Evolutionary conservation across 2,797 vertebrate genomes (phyloP), one percentile per base, ranked within the genome.

Genomic region (Tokudaia tokunoshimensis): DNA sequence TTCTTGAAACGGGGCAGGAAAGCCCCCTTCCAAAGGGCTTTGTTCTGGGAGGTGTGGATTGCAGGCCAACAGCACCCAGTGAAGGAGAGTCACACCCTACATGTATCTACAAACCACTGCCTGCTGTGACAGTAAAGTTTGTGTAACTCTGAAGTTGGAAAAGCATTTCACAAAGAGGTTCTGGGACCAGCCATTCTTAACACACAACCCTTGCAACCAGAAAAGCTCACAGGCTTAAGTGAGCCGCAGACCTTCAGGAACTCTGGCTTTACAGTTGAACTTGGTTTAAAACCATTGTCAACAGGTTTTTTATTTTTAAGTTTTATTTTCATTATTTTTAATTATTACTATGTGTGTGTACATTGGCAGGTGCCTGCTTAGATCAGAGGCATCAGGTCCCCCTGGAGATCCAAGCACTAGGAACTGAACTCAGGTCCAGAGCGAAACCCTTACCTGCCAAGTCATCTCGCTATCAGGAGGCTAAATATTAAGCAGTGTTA

Each of bases 11-110:
- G 17, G 83, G 34, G 44, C 63, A 93, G 86, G 83, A 96, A 96
- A 95, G 19, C 52, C 92, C 90, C 91, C 83, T 87, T 52, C 41
- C 59, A 47, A 15, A 31, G 24, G 17, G 12, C 88, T 96, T 88
- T 79, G 59, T 19, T 14, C 47, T 50, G 4, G 41, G 75, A 75
- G 87, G 57, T 31, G 52, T 29, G 81, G 26, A 11, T 24, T 67
- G 26, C 59, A 50, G 11, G 41, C 79, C 47, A 31, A 29, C 22
- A 72, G 63, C 50, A 13, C 52, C 67, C 47, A 47, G 1, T 1
- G 1, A 44, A 70, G 65, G 13, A 4, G 13, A 31, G 55, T 10
- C 61, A 74, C 29, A 31, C 52, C 14, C 29, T 47, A 12, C 29
- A 1, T 59, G 75, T 78, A 57, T 59, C 34, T 19, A 61, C 75